A percentile compares a stretch with the other conserved stretches of the same genome.
These are phyloP conservation scores for Drosophila malerkotliana DNA, from an alignment of 1,140 invertebrate genomes.

Conservation along the genomic window DNA sequence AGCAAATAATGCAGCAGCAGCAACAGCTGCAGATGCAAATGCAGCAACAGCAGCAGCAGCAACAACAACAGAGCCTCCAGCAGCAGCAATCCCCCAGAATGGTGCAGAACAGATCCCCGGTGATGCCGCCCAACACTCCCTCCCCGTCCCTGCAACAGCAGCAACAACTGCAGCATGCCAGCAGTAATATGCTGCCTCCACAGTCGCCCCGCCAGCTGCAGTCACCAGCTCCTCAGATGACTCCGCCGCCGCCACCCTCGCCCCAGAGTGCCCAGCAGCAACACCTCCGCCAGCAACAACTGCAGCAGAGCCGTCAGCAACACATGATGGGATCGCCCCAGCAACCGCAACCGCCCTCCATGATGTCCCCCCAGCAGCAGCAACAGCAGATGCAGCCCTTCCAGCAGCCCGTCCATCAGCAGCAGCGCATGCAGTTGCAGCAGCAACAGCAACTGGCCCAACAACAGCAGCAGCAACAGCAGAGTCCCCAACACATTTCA, in stretches of 20 bases:
- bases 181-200: constrained; percentile 68
- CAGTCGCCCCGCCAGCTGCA: constrained; percentile 78
- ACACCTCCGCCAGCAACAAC: constrained; percentile 67
- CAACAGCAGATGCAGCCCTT: constrained; percentile 61
- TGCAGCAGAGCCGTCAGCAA: constrained; percentile 67
- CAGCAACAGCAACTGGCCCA: constrained; percentile 67
- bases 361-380: constrained; percentile 74
- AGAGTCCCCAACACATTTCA: constrained; percentile 72
- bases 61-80: constrained; percentile 71
- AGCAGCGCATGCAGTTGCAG: constrained; percentile 64
- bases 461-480: constrained; percentile 66
- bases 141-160: constrained; percentile 71
- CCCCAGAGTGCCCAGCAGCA: constrained; percentile 84
- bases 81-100: constrained; percentile 84
- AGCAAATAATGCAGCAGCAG: constrained; percentile 63
- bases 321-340: constrained; percentile 74
- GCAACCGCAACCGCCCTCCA: constrained; percentile 51
- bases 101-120: constrained; percentile 70
- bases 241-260: constrained; percentile 76
- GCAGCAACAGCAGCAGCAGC: constrained; percentile 73
- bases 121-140: constrained; percentile 66
- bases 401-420: constrained; percentile 65
- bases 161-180: constrained; percentile 65
- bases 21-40: constrained; percentile 66
- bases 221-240: constrained; percentile 82